Evolutionary conservation across 2,797 vertebrate genomes (phyloP).

Genomic region (Chaetophractus vellerosus): DNA sequence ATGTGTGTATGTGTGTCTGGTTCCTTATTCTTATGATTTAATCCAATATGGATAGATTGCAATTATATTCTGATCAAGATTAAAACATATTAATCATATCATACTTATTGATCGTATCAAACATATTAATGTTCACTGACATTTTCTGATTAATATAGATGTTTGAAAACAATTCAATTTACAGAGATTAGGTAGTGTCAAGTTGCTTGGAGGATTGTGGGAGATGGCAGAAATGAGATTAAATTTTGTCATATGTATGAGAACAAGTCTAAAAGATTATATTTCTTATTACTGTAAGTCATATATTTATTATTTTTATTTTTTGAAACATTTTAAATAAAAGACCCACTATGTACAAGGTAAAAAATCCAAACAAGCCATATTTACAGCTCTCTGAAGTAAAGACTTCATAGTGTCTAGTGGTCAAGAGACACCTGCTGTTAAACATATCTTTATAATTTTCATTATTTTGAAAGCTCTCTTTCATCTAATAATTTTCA

Average conservation of each 20-base stretch:
- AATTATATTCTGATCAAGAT: background rate
- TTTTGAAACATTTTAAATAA: background rate
- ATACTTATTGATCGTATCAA: background rate
- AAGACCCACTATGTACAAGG: background rate
- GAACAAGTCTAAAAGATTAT: background rate
- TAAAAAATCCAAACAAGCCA: background rate
- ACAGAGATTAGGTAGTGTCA: background rate
- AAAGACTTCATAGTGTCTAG: background rate
- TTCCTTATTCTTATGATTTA: background rate
- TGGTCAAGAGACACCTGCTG: background rate
- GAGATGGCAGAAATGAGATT: background rate
- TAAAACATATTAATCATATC: background rate
- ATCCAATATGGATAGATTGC: background rate
- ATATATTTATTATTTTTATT: background rate
- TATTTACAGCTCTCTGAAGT: background rate
- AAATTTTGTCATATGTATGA: background rate
- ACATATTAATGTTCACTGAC: background rate
- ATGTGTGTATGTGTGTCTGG: background rate
- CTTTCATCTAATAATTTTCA: slow-evolving; percentile 7
- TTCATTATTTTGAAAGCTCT: background rate
- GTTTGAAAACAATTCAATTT: background rate
- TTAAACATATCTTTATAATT: background rate
- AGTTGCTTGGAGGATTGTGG: background rate
- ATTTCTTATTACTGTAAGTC: background rate
- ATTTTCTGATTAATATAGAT: background rate